Conservation (phyloP, 2,797 vertebrate species). For the Parauchenoglanis punctatus region DNA sequence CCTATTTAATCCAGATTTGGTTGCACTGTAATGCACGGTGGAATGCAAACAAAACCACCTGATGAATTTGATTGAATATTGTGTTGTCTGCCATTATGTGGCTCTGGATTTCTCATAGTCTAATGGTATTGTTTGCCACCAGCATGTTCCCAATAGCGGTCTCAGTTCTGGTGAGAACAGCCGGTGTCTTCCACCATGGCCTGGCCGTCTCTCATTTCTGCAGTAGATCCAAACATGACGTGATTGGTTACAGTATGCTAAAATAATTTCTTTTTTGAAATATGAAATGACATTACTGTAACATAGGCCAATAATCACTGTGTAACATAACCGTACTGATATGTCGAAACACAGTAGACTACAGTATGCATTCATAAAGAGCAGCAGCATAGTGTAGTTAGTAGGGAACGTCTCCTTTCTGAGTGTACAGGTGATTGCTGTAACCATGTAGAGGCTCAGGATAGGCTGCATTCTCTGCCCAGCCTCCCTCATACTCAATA, state of each 20-base stretch:
- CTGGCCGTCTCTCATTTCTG: neutral
- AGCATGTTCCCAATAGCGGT: neutral
- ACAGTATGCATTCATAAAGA: neutral
- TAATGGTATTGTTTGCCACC: neutral
- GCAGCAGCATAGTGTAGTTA: neutral
- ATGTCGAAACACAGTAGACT: neutral
- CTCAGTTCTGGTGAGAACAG: neutral
- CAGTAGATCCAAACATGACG: neutral
- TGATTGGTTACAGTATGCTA: neutral
- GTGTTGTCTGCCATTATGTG: neutral
- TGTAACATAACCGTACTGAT: neutral
- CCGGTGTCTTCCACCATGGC: neutral
- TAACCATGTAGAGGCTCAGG: neutral
- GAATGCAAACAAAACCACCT: neutral
- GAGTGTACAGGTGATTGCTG: neutral
- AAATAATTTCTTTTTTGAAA: no score
- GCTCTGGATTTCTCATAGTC: neutral
- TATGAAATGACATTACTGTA: neutral
- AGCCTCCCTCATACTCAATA: neutral
- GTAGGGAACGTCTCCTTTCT: neutral
- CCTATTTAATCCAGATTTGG: neutral
- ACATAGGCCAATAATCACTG: neutral
- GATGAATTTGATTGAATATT: neutral
- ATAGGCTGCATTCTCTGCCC: neutral
- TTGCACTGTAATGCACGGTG: neutral